Evolutionary conservation across 2,888 invertebrate genomes (phyloP).

Genomic region (Pheosia gnoma): DNA sequence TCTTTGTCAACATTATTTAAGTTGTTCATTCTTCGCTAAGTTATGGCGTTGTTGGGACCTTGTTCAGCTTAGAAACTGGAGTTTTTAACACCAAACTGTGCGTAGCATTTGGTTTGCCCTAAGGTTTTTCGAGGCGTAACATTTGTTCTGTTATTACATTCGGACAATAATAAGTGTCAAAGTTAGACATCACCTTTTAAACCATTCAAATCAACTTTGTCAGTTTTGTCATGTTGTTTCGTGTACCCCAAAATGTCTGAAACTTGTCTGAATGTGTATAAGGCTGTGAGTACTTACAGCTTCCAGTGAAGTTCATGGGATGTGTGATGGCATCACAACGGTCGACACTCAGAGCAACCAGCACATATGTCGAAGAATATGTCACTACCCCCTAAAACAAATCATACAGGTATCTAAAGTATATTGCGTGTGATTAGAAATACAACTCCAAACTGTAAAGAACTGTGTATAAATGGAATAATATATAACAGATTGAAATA

Average conservation of each 20-base stretch:
- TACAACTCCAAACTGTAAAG: no score
- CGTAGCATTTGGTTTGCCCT: neutral
- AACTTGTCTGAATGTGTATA: neutral
- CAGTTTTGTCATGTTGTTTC: no score
- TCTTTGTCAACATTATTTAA: slow-evolving; percentile 25
- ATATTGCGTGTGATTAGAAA: neutral
- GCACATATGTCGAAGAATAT: slow-evolving; percentile 96
- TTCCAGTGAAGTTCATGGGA: slow-evolving; percentile 97
- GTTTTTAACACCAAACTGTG: neutral
- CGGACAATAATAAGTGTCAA: no score
- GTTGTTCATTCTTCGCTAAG: slow-evolving; percentile 20
- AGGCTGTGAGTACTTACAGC: slow-evolving; percentile 88
- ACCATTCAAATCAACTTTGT: no score
- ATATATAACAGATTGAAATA: no score
- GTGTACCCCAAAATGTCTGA: neutral
- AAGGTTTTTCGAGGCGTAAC: neutral
- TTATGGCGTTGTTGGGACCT: slow-evolving; percentile 16
- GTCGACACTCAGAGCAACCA: slow-evolving; percentile 96
- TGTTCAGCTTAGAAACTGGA: slow-evolving; percentile 1
- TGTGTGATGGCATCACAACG: slow-evolving; percentile 96
- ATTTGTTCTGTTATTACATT: neutral
- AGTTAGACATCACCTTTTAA: no score
- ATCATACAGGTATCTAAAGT: neutral
- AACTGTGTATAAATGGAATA: no score
- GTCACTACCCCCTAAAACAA: slow-evolving; percentile 89